Evolutionary conservation across 2,888 invertebrate species (phyloP), one percentile per base, ranked within the genome.

Genomic region (Ectemnius lituratus): DNA sequence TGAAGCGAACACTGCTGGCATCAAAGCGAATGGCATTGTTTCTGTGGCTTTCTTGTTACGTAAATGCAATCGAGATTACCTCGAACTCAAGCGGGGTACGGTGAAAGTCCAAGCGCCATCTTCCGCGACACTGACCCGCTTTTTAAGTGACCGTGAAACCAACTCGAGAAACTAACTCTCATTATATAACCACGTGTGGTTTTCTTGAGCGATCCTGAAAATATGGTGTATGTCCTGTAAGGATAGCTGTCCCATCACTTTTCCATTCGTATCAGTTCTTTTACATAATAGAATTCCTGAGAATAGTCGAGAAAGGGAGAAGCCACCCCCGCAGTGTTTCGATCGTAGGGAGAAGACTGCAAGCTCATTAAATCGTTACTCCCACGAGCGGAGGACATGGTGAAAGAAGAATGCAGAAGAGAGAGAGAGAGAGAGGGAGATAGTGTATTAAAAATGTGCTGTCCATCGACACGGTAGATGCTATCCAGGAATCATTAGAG

Each of bases 131-230:
- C 61, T 76, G 81, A 79, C 79, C 81, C 65, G 67, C 75, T 81
- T 82, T 83, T 81, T 75, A 77, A 75, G 58, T 67, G 78, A 72
- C 73, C 83, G 81, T 77, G 79, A 81, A 79, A 66, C 73, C 6
- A 37, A 62, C 57, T 56, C 49, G 61, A 37, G 52, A 16, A 67
- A 23, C 37, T 37, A 11, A 57, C 61, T 52, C 76, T 70, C 64
- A 11, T 76, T 69, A 28, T 20, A 61, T 28, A n/a, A 27, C 57
- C 47, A 60, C 20, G 14, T 49, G 76, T 66, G 68, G 76, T 72
- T 76, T 68, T 62, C 57, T 62, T 20, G 11, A 18, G 57, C 23
- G 69, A 76, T 76, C 63, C 56, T 66, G 68, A 77, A 76, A 76
- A 68, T 49, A 23, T 27, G 1, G 3, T 13, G 23, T 23, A 3